Conservation (phyloP, 2,797 vertebrate genomes). For the Argya squamiceps region DNA sequence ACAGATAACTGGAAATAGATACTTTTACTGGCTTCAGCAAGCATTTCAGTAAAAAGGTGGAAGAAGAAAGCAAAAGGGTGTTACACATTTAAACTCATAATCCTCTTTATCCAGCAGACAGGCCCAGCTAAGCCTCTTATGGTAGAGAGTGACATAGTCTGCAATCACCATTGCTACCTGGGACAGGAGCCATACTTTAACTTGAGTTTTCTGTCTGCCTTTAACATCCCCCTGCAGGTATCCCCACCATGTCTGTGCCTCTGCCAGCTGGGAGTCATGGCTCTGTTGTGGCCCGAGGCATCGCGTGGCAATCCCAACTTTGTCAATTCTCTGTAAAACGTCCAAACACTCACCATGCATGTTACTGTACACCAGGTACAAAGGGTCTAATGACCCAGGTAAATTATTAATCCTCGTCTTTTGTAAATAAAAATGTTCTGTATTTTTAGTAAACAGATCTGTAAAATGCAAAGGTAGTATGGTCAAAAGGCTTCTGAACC, state of each 20-base stretch:
- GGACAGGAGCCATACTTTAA: not conserved
- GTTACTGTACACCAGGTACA: slow-evolving; percentile 61
- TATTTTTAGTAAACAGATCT: slow-evolving; percentile 61
- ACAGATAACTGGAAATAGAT: not conserved
- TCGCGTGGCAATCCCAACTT: not conserved
- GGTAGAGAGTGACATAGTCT: not conserved
- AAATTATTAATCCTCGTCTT: slow-evolving; percentile 72
- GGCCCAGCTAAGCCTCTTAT: not conserved
- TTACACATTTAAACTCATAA: not conserved
- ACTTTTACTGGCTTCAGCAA: not conserved
- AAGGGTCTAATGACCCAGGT: slow-evolving; percentile 65
- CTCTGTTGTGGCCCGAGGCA: not conserved
- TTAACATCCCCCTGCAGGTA: not conserved
- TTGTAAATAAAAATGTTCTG: slow-evolving; percentile 65
- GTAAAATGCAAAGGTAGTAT: not conserved
- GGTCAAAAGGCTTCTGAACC: not conserved
- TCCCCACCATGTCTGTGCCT: accelerated
- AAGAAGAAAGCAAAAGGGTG: not conserved
- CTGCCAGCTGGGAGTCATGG: not conserved
- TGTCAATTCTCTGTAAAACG: slow-evolving; percentile 16
- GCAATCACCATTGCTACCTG: not conserved
- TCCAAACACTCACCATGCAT: not conserved
- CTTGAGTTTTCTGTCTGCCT: not conserved
- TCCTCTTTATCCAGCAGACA: not conserved
- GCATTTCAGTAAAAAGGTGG: not conserved